Conservation (phyloP, 2,797 vertebrate species). For the Neosilurus mollespiculum region DNA sequence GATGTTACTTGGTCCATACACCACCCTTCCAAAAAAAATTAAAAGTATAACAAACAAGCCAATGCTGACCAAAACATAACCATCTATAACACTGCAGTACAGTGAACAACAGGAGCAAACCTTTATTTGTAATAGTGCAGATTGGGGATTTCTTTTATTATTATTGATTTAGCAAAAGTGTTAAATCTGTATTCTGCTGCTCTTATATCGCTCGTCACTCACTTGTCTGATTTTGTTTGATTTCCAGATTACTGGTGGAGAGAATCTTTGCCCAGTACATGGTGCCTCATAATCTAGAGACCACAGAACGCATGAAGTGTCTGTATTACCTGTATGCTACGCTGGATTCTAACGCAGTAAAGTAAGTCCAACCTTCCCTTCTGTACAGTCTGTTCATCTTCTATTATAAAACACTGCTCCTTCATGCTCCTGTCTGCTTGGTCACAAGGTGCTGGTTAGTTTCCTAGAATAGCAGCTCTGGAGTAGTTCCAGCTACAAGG, state of each 20-base stretch:
- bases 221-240: neutral
- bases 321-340: conserved; percentile 96
- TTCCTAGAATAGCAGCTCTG: neutral
- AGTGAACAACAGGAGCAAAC: too few species aligned
- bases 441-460: neutral
- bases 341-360: conserved; percentile 92
- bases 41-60: too few species aligned
- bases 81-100: too few species aligned
- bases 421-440: neutral
- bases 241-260: conserved; percentile 88
- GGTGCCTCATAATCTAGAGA: conserved; percentile 96
- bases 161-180: too few species aligned
- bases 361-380: conserved; percentile 75
- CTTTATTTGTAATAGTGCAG: too few species aligned
- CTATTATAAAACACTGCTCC: neutral
- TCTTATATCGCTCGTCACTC: neutral
- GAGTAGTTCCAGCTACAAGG: neutral
- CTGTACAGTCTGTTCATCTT: neutral
- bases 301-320: conserved; percentile 94
- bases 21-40: too few species aligned
- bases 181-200: neutral
- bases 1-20: too few species aligned
- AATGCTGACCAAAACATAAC: too few species aligned
- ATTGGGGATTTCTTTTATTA: too few species aligned
- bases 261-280: conserved; percentile 97